These are phyloP conservation scores for Agrotis segetum DNA, from an alignment of 2,888 invertebrate genomes.

Conservation along the genomic window DNA sequence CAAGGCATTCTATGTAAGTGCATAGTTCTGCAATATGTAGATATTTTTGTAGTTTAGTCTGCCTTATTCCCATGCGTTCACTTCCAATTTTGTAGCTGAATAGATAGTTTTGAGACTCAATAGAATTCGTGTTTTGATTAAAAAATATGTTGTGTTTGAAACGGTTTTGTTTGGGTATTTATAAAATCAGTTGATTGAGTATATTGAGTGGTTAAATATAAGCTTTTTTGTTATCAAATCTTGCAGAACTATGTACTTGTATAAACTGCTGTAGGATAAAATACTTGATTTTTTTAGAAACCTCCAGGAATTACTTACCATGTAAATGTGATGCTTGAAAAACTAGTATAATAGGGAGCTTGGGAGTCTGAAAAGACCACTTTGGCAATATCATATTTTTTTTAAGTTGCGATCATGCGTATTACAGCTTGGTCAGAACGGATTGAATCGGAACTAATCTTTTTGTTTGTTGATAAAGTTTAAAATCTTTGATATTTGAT, in stretches of 20 bases:
- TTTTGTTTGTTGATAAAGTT: no score
- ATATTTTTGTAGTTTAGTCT: conserved; percentile 6
- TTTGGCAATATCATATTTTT: no score
- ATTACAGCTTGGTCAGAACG: no score
- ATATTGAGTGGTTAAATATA: neutral
- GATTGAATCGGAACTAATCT: no score
- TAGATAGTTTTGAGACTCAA: neutral
- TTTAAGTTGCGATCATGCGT: no score
- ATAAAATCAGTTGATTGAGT: neutral
- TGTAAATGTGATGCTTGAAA: no score
- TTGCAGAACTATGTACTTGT: conserved; percentile 52
- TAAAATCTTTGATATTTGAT: no score
- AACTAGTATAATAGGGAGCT: no score
- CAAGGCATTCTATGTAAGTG: conserved; percentile 81
- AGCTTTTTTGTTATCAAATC: neutral
- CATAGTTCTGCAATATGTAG: conserved; percentile 87
- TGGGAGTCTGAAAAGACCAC: no score
- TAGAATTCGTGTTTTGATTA: conserved; percentile 12
- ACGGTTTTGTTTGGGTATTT: conserved; percentile 8
- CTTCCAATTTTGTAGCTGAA: neutral
- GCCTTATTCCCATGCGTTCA: neutral
- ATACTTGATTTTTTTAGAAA: no score
- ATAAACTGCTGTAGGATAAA: neutral
- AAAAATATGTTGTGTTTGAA: neutral
- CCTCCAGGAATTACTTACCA: no score